Percentiles rank a stretch among this genome's conserved stretches.
These are phyloP conservation scores for Nannobrachium achirus DNA, from an alignment of 2,113 vertebrate species.

Conservation along the genomic window DNA sequence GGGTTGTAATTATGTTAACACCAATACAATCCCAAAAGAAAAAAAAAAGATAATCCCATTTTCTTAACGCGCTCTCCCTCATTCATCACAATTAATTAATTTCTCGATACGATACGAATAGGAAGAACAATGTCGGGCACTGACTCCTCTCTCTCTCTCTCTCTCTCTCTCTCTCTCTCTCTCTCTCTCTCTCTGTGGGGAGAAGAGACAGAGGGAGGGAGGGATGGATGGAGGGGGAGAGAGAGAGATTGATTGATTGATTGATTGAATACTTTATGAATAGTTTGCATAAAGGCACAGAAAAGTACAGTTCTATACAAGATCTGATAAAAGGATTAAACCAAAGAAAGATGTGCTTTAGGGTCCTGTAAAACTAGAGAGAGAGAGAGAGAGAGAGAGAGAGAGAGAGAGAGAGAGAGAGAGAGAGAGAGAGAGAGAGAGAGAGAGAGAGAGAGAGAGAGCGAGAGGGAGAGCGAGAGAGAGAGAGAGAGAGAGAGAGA, in stretches of 20 bases:
- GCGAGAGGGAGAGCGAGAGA: conserved; percentile 20
- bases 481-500: conserved; percentile 63
- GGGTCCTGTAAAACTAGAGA: too few relatives aligned
- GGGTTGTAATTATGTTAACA: conserved; percentile 83
- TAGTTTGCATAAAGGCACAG: too few relatives aligned
- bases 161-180: conserved; percentile 24
- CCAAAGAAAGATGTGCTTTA: too few relatives aligned
- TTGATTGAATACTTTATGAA: too few relatives aligned
- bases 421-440: conserved; percentile 18
- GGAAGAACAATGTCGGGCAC: conserved; percentile 73
- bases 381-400: too few relatives aligned
- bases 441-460: conserved; percentile 45
- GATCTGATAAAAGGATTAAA: too few relatives aligned
- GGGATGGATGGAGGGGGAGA: conserved; percentile 17
- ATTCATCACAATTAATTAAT: conserved; percentile 84
- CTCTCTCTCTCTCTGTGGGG: conserved; percentile 46
- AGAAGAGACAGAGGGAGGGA: conserved; percentile 52
- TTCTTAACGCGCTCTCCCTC: conserved; percentile 77
- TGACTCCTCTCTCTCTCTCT: conserved; percentile 43
- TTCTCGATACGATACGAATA: conserved; percentile 68
- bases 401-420: conserved; percentile 55
- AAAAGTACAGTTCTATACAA: too few relatives aligned
- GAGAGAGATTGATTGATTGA: too few relatives aligned
- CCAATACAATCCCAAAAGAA: conserved; percentile 64
- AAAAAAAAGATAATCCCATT: conserved; percentile 43